A percentile compares a stretch with the other conserved stretches of the same genome.
Evolutionary conservation across 2,888 invertebrate species (phyloP).

Genomic region (Leptopilina drosophilae): DNA sequence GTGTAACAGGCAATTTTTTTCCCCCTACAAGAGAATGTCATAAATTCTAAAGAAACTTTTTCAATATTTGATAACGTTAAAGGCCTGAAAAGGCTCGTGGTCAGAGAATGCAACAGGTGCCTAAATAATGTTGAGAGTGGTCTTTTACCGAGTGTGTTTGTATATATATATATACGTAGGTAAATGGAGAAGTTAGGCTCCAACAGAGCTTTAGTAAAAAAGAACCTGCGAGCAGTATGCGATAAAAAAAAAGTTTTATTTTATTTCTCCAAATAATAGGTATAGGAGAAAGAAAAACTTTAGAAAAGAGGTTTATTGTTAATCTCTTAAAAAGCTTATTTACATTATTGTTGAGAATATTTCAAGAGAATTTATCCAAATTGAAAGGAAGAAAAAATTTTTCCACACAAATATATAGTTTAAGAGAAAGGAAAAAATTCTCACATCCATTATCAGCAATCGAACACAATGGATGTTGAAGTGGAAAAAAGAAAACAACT

Average conservation of each 20-base stretch:
- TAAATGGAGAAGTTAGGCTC: not conserved
- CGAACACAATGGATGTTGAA: no score
- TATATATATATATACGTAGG: not conserved
- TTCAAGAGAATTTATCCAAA: not conserved
- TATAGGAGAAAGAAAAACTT: not conserved
- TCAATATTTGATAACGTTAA: not conserved
- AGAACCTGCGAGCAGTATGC: not conserved
- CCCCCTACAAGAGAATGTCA: no score
- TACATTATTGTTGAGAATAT: not conserved
- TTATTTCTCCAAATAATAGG: not conserved
- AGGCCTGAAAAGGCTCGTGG: conserved; percentile 6
- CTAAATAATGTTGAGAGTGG: conserved; percentile 1
- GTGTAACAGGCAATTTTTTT: no score
- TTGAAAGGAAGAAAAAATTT: not conserved
- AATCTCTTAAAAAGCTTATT: not conserved
- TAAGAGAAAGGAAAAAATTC: no score
- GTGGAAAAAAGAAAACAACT: no score
- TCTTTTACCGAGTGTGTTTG: not conserved
- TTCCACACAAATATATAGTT: no score
- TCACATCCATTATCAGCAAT: no score
- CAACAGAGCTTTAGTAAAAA: not conserved
- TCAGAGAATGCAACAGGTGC: conserved; percentile 8
- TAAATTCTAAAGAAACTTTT: no score
- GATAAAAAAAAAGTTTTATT: not conserved
- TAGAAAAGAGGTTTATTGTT: not conserved